A percentile compares a stretch with the other conserved stretches of the same genome.
Evolutionary conservation across 2,797 vertebrate genomes (phyloP).

Genomic region (Manis javanica): DNA sequence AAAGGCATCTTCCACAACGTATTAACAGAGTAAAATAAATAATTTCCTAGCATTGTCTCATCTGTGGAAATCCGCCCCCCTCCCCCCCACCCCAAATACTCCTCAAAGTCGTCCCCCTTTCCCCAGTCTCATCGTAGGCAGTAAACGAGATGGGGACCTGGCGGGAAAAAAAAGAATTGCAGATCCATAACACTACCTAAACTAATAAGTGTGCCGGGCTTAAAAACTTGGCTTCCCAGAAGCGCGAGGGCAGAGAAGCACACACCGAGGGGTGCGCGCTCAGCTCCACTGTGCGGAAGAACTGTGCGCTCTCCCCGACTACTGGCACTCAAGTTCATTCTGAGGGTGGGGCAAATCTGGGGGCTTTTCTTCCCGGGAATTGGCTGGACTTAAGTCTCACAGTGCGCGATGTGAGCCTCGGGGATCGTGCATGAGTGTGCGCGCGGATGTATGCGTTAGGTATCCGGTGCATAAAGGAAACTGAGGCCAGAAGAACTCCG

Average conservation of each 20-base stretch:
- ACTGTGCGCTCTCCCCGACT: not conserved
- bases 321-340: not conserved
- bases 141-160: not conserved
- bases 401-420: not conserved
- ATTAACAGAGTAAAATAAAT: not conserved
- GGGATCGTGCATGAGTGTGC: not conserved
- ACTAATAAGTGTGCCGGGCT: not conserved
- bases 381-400: not conserved
- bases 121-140: not conserved
- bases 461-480: not conserved
- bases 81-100: rapidly evolving
- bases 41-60: not conserved
- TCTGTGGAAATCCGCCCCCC: not conserved
- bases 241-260: not conserved
- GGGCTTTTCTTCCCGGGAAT: not conserved
- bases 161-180: not conserved
- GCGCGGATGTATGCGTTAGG: not conserved
- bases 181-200: not conserved
- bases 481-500: not conserved
- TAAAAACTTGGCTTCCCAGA: not conserved
- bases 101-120: not conserved
- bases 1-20: not conserved
- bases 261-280: not conserved
- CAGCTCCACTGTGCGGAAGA: rapidly evolving
- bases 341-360: not conserved